Conservation (phyloP, 2,888 invertebrate species). For the Ennomos fuscantarius region DNA sequence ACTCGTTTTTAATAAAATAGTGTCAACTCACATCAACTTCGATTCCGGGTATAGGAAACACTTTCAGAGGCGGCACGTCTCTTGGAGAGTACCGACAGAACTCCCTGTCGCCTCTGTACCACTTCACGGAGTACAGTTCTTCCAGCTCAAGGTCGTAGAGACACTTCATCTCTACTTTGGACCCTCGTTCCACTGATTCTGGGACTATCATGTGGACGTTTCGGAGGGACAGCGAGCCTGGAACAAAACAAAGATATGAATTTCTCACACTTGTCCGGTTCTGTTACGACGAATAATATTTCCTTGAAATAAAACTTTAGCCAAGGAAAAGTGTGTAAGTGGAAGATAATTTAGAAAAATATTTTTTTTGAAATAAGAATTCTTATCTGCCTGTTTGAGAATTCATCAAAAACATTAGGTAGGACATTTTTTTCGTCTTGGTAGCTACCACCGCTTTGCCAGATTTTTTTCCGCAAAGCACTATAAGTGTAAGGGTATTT, state of each 20-base stretch:
- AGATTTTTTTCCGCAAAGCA: too few species aligned
- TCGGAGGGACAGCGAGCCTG: slow-evolving; percentile 78
- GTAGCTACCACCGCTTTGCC: too few species aligned
- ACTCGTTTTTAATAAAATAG: neutral
- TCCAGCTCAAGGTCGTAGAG: slow-evolving; percentile 88
- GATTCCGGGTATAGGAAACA: slow-evolving; percentile 86
- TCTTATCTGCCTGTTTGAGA: too few species aligned
- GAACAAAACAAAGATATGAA: slow-evolving; percentile 24
- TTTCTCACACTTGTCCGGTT: too few species aligned
- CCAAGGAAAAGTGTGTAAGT: too few species aligned
- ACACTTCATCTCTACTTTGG: slow-evolving; percentile 86
- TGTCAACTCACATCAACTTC: slow-evolving; percentile 84
- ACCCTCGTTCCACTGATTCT: slow-evolving; percentile 86
- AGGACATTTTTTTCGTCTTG: too few species aligned
- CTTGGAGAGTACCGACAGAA: slow-evolving; percentile 88
- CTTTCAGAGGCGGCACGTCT: slow-evolving; percentile 87
- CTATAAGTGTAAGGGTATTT: too few species aligned
- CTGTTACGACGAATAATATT: too few species aligned
- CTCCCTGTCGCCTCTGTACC: slow-evolving; percentile 87
- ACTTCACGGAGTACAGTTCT: slow-evolving; percentile 88
- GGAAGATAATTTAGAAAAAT: too few species aligned
- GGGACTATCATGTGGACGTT: slow-evolving; percentile 88
- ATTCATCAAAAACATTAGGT: too few species aligned
- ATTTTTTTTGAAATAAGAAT: too few species aligned
- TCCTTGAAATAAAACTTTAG: too few species aligned